Base-by-base conservation (phyloP, 2,797 vertebrate species). In the Columba guinea region DNA sequence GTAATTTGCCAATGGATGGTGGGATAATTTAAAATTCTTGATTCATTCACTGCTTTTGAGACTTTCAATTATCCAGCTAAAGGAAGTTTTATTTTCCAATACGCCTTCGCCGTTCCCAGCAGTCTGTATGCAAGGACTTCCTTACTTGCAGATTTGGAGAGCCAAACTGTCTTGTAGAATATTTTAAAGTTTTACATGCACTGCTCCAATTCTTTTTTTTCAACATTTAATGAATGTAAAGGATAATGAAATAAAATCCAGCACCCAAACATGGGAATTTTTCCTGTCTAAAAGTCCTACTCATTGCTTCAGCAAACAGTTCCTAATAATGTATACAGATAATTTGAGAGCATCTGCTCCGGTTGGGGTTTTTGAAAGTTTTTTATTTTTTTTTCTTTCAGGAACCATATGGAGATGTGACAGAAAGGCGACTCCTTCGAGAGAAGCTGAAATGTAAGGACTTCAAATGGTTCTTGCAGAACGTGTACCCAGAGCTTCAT, bases 401-500 rank as follows among this genome's bases (percentile, higher is more conserved):
- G 99, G 99, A 99, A 76, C 98, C 99, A 13, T 99, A 98, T 95
- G 99, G 99, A 75, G 99, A 99, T 23, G 99, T 99, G 96, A 98
- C 98, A 0, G 98, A 99, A 91, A 98, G 99, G 89, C 98, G 49
- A 96, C 94, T 97, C 77, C 98, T 99, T 28, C 97, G 98, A 90
- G 94, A 98, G 81, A 98, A 97, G 86, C 98, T 99, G 76, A 97
- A 97, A 81, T 99, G 99, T 94, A 99, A 99, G 85, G 97, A 97
- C 97, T 99, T 99, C 97, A 98, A 88, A 93, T 99, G 99, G 99
- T 99, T 98, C 94, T 97, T 99, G 97, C 98, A 99, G 24, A 99
- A 99, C 0, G 79, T 99, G 76, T 99, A 99, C 84, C 99, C 99
- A 6, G 99, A 99, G 41, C 98, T 99, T 70, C 98, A 98, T 1